These are phyloP conservation scores for Drosophila atripex DNA, from an alignment of 2,888 invertebrate species.

Conservation along the genomic window DNA sequence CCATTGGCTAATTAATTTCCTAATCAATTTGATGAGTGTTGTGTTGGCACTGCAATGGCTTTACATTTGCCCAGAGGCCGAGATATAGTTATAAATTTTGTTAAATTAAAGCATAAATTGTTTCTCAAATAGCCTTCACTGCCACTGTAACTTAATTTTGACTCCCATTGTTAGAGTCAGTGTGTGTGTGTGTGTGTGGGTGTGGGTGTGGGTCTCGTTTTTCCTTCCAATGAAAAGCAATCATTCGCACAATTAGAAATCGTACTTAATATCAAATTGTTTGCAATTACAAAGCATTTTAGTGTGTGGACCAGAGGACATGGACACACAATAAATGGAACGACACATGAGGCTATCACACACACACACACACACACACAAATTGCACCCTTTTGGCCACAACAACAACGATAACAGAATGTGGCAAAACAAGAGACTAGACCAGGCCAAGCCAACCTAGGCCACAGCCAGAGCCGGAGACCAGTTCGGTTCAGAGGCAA, in stretches of 20 bases:
- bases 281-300: slow-evolving; percentile 75
- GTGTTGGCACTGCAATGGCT: slow-evolving; percentile 6
- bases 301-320: slow-evolving; percentile 39
- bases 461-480: neutral
- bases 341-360: slow-evolving; percentile 37
- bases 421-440: slow-evolving; percentile 36
- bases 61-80: neutral
- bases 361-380: slow-evolving; percentile 5
- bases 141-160: slow-evolving; percentile 3
- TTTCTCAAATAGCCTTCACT: neutral
- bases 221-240: slow-evolving; percentile 61
- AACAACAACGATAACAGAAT: slow-evolving; percentile 52
- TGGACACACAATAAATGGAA: slow-evolving; percentile 39
- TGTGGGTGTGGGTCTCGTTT: neutral
- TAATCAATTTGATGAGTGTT: slow-evolving; percentile 1
- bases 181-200: neutral
- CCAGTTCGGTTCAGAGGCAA: slow-evolving; percentile 30
- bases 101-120: slow-evolving; percentile 16
- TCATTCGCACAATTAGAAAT: slow-evolving; percentile 76
- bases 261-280: slow-evolving; percentile 76
- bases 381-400: slow-evolving; percentile 47
- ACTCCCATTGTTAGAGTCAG: neutral
- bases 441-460: slow-evolving; percentile 1
- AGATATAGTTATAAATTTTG: slow-evolving; percentile 22
- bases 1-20: slow-evolving; percentile 59